Base-by-base conservation (phyloP, 2,797 vertebrate genomes). In the Sebastes alutus region DNA sequence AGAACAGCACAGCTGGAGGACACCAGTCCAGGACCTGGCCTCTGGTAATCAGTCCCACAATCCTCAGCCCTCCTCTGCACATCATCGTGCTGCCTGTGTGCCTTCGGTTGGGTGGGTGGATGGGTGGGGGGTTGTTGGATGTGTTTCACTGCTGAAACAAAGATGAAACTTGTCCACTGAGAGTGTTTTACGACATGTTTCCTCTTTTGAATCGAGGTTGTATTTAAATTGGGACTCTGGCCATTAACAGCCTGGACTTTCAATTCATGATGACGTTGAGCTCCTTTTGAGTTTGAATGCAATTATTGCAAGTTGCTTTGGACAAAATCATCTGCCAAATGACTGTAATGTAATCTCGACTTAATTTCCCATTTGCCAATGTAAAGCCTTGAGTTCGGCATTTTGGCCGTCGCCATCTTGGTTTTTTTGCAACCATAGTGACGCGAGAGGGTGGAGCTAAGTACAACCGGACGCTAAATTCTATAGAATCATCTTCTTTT, bases 1-100 rank as follows among this genome's bases (percentile, higher is more conserved):
- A 95, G 93, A 96, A 95, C 94, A 96, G 94, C 96, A 96, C 95
- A 96, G 94, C 95, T 96, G 95, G 93, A 96, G 92, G 93, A 93
- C 89, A 91, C 84, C 82, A 87, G 90, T 91, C 93, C 91, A 89
- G 86, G 93, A 93, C 93, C 89, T 94, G 93, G 93, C 92, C 93
- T 91, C 91, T 88, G 89, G 92, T 94, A 94, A 95, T 96, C 94
- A 94, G 87, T 82, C 85, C 87, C 88, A 81, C 91, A 93, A 89
- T 92, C 87, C 92, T 89, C 88, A 87, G 85, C 82, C 35, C 88
- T 88, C 77, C 67, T 81, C 74, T 85, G 79, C 89, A 82, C 77
- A 64, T 77, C 78, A 80, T 60, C 60, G 5, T 12, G 68, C 67
- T 67, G 69, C 60, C 38, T 46, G 30, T 18, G 66, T 23, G 14